Conservation (phyloP, 1,140 invertebrate genomes). For the Aradophagus sp. region DNA sequence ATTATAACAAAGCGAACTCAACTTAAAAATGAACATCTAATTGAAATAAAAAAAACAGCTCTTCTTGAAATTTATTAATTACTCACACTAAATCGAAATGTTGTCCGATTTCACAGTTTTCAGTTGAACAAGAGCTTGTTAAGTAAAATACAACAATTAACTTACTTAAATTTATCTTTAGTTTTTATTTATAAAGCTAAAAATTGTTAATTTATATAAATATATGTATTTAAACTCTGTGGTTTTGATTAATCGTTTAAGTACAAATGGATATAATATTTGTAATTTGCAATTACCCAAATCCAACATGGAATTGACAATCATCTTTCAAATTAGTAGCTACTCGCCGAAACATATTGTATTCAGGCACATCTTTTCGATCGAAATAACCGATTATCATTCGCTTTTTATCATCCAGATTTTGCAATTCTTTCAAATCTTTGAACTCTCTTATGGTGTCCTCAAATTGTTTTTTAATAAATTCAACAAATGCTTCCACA, state of each 20-base stretch:
- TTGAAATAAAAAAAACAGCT: background rate
- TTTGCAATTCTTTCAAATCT: conserved; percentile 83
- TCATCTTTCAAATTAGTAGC: conserved; percentile 95
- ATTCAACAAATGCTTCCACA: conserved; percentile 89
- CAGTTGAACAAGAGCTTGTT: conserved; percentile 71
- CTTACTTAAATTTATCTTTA: no score
- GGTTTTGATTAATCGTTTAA: no score
- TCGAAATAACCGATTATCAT: conserved; percentile 96
- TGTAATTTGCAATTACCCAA: conserved; percentile 82
- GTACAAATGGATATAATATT: no score
- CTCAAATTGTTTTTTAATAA: conserved; percentile 91
- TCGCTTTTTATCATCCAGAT: conserved; percentile 91
- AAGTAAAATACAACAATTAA: conserved; percentile 67
- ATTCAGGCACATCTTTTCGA: conserved; percentile 85
- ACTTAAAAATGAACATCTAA: no score
- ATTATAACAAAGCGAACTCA: no score
- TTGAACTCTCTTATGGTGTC: conserved; percentile 90
- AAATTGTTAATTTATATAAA: no score
- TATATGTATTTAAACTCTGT: no score
- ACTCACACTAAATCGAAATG: conserved; percentile 71
- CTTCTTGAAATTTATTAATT: conserved; percentile 30
- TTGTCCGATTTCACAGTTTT: conserved; percentile 72
- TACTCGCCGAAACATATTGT: conserved; percentile 86
- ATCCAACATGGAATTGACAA: conserved; percentile 94
- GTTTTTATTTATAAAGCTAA: conserved; percentile 5